A percentile compares a stretch with the other conserved stretches of the same genome.
Conservation (phyloP, 2,113 vertebrate genomes). For the Cyphomyrus plagiostoma region DNA sequence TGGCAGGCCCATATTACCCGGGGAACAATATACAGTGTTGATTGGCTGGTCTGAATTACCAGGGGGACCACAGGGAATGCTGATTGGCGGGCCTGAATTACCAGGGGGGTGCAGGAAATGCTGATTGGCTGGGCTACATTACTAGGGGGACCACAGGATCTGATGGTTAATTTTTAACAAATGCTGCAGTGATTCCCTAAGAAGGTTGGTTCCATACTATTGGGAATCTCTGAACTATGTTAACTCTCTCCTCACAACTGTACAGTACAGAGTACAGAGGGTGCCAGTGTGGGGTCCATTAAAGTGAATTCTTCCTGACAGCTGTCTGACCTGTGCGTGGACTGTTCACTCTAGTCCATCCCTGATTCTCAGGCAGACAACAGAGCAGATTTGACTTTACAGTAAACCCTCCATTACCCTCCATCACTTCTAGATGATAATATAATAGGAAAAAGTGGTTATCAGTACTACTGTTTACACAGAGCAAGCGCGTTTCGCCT, state of each 20-base stretch:
- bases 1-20: neutral
- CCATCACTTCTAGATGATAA: slow-evolving; percentile 8
- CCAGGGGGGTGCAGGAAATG: neutral
- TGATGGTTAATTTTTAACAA: slow-evolving; percentile 41
- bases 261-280: slow-evolving; percentile 15
- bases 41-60: slow-evolving; percentile 8
- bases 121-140: neutral
- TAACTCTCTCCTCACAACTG: slow-evolving; percentile 19
- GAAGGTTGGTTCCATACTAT: slow-evolving; percentile 18
- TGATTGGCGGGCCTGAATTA: slow-evolving; percentile 8
- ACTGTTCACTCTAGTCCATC: slow-evolving; percentile 31
- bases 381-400: slow-evolving; percentile 24
- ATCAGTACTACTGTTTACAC: slow-evolving; percentile 7
- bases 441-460: neutral
- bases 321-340: slow-evolving; percentile 40
- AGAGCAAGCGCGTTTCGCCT: neutral
- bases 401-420: neutral
- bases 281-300: slow-evolving; percentile 30
- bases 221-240: slow-evolving; percentile 32
- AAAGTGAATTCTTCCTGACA: slow-evolving; percentile 48
- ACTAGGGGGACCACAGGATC: slow-evolving; percentile 11
- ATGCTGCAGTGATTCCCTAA: slow-evolving; percentile 32
- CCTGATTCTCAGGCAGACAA: slow-evolving; percentile 25
- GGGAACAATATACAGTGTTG: neutral
- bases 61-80: neutral